Base-by-base conservation (phyloP, 2,888 invertebrate species). In the Heliconius ismenius region DNA sequence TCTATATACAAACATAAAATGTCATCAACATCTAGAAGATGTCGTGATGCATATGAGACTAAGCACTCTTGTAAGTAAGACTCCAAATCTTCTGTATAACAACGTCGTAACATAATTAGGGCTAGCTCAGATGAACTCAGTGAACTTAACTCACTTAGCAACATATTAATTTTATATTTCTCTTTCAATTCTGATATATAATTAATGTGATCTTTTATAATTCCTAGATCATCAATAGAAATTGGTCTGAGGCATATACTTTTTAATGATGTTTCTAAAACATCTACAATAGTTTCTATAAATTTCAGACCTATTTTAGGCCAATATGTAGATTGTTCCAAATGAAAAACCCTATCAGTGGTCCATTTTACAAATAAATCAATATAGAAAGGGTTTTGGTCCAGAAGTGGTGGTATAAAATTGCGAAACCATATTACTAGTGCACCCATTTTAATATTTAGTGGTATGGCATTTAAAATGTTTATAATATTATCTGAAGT, bases 261-360 rank as follows among this genome's bases (percentile, higher is more conserved):
- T 85, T 90, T 92, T 74, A 91, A 81, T 62, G 92, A 92, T 60
- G 83, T 85, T 84, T 92, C 90, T 72, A 94, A 83, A 68, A 93
- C 89, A 75, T 80, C 79, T 78, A 88, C 85, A 69, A 93, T 86
- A 82, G 92, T 90, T 81, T 91, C 90, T 81, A 92, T 88, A 81
- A 92, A 93, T 83, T 92, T 94, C 11, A 92, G 83, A 3, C 94
- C 94, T 80, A 94, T 92, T 87, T 94, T 94, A 39, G 94, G 94
- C 94, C 94, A 95, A 84, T 93, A 93, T 76, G 86, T 82, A 54
- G 94, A 93, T 78, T 91, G 89, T 83, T 95, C 94, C 64, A 94
- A 84, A 62, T 86, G 83, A 82, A 94, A 92, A 80, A 94, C 88
- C 81, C 93, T 90, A 80, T 93, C 91, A 81, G 90, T 90, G 21